Evolutionary conservation across 2,797 vertebrate species (phyloP), one percentile per base, ranked within the genome.

Genomic region (Scomberomorus guttatus): DNA sequence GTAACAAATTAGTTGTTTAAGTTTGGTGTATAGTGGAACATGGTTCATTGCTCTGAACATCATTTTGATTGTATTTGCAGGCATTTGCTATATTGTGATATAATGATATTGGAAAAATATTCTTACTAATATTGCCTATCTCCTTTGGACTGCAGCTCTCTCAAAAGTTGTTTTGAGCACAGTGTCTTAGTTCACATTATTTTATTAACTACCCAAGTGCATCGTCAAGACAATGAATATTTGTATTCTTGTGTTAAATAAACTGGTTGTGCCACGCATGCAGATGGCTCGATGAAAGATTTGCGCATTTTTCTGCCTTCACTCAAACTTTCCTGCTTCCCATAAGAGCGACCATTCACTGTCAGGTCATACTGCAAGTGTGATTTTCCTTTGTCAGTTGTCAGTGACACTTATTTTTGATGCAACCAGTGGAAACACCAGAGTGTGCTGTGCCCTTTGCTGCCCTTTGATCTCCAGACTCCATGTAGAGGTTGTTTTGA

Each of bases 401-500:
- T 74, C 67, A 32, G 66, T 59, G 76, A 68, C 76, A 76, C 64
- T 72, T 60, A 63, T 79, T 83, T 87, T 74, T 77, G 55, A 82
- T 72, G 63, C 56, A 22, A 63, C 74, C 58, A 25, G 74, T 92
- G 92, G 91, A 94, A 93, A 93, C 72, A 71, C 42, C 2, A n/a
- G 70, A 55, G 73, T 85, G 86, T 37, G 63, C 69, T 29, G 3
- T 91, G 92, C 52, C 91, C 93, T 88, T 81, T 77, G 78, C 83
- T 88, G 80, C 80, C 87, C 89, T 24, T 55, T 29, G 59, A 34
- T 63, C 83, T 83, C 69, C 79, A 77, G 78, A 60, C 80, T 69
- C 60, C 79, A 79, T 71, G 86, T 76, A 52, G 54, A 79, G 88
- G 92, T 92, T 94, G 89, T 95, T 94, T 93, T 91, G 86, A 88